These are phyloP conservation scores for Petrocephalus zakoni DNA, from an alignment of 2,113 vertebrate genomes.

Conservation along the genomic window DNA sequence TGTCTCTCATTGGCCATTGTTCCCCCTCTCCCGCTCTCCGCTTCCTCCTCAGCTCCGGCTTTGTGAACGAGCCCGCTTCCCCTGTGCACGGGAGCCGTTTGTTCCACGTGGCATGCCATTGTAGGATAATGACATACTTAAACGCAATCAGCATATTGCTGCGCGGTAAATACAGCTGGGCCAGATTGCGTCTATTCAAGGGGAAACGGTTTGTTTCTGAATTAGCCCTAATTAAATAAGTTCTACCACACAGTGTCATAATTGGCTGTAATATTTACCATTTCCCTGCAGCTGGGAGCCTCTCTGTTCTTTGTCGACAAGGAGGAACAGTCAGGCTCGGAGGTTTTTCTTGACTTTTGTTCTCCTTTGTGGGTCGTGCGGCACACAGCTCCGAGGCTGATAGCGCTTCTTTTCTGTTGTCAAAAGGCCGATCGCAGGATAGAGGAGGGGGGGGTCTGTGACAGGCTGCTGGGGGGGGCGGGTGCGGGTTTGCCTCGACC, in stretches of 20 bases:
- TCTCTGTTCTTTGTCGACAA: constrained; percentile 23
- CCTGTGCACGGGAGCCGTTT: constrained; percentile 59
- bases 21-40: neutral
- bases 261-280: constrained; percentile 67
- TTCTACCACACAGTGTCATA: constrained; percentile 65
- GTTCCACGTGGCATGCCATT: constrained; percentile 62
- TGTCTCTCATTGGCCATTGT: neutral
- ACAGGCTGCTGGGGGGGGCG: constrained; percentile 11
- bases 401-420: neutral
- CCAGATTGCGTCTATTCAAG: constrained; percentile 57
- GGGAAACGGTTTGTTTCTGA: constrained; percentile 69
- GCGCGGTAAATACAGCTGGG: constrained; percentile 66
- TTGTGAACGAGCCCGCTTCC: constrained; percentile 48
- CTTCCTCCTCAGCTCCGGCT: constrained; percentile 17
- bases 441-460: constrained; percentile 31
- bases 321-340: constrained; percentile 30
- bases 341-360: constrained; percentile 8
- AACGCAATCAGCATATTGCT: constrained; percentile 66
- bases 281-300: constrained; percentile 66
- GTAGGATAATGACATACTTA: constrained; percentile 64
- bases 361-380: neutral
- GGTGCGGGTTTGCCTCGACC: neutral
- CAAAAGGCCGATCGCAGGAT: constrained; percentile 18
- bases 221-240: constrained; percentile 72
- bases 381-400: neutral